Base-by-base conservation (phyloP, 2,888 invertebrate species). In the Lepas anatifera region DNA sequence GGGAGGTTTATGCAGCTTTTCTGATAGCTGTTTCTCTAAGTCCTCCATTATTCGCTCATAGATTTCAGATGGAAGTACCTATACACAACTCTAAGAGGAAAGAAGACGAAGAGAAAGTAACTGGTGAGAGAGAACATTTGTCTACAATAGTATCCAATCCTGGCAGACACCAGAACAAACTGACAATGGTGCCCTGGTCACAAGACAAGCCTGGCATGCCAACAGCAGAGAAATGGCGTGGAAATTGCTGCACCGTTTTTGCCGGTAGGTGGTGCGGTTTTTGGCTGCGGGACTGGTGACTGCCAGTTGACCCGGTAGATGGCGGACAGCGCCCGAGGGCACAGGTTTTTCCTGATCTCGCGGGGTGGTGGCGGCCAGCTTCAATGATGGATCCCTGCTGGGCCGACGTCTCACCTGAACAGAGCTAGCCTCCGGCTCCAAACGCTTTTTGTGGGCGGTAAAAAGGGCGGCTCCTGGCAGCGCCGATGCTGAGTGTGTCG, bases 81-180 rank as follows among this genome's bases (percentile, higher is more conserved):
- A n/a, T n/a, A n/a, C n/a, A n/a, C n/a, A n/a, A n/a, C n/a, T n/a
- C n/a, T n/a, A n/a, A n/a, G n/a, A n/a, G n/a, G n/a, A n/a, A n/a
- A n/a, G n/a, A n/a, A n/a, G n/a, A n/a, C n/a, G n/a, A n/a, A n/a
- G n/a, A n/a, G n/a, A n/a, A n/a, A n/a, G n/a, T n/a, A n/a, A n/a
- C n/a, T n/a, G n/a, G n/a, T n/a, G n/a, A n/a, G n/a, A n/a, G n/a
- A n/a, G n/a, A n/a, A n/a, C n/a, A n/a, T n/a, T n/a, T n/a, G n/a
- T n/a, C n/a, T n/a, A n/a, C n/a, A 32, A 35, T 35, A 35, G 58
- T 58, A 58, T 32, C 58, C 32, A 35, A 35, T 58, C 35, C 18
- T 58, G 58, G 58, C 58, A 35, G 22, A 22, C 58, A 35, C 58
- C 58, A 58, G 35, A 58, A 35, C 58, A 58, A 58, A 35, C 58